Evolutionary conservation across 2,888 invertebrate genomes (phyloP), one percentile per base, ranked within the genome.

Genomic region (Aleiodes alternator): DNA sequence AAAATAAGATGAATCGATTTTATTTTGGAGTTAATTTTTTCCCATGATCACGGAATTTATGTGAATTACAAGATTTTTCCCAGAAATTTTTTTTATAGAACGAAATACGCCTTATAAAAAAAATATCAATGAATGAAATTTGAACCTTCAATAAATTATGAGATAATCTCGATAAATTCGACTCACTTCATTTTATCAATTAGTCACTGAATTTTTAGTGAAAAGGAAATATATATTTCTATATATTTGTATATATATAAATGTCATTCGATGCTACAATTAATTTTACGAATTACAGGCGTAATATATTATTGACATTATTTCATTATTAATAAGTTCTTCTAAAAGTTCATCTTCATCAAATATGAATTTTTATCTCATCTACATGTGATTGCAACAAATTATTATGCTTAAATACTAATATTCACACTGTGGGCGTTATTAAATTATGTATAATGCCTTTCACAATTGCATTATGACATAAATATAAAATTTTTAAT

Each of bases 371-470:
- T 38, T 61, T 43, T 43, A 3, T 43, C 43, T 43, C 79, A 80
- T 79, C 76, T 81, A 77, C 78, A 75, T 72, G 76, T 79, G 78
- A 72, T 81, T 78, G 79, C 76, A 75, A 82, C 79, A 81, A 78
- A 82, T 82, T 84, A 82, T 81, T 83, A 80, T 76, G 81, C 81
- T 80, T 78, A 71, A 34, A 78, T 78, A 69, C 80, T 84, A 82
- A 76, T 83, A 81, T 84, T 81, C 81, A 82, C 83, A 84, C 79
- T 75, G 66, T 76, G 81, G 51, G 51, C 50, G 29, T 57, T 64
- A 23, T 64, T 64, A 55, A 51, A 69, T 69, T 64, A 50, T 55
- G 34, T 70, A 69, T 74, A 61, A 74, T 74, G 74, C 69, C 64
- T 74, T 69, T 43, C 0, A 11, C 55, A 74, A 23, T 31, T 69